Evolutionary conservation across 2,113 vertebrate species (phyloP).

Genomic region (Mormoops blainvillei): DNA sequence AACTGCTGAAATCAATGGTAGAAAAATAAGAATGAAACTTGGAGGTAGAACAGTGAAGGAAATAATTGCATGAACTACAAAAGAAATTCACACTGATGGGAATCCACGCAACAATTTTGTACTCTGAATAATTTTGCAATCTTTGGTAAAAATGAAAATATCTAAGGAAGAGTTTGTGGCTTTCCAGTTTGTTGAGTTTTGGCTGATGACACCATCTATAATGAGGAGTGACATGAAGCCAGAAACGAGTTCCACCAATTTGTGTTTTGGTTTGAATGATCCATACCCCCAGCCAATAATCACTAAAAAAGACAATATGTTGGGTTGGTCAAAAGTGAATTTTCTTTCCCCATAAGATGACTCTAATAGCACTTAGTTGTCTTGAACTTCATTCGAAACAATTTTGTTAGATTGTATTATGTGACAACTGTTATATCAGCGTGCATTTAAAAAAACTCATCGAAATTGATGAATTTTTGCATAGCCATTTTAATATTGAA

Average conservation of each 20-base stretch:
- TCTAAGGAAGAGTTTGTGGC: background rate
- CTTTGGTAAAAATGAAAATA: background rate
- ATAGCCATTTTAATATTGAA: too few species aligned
- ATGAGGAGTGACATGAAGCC: background rate
- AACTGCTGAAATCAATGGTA: background rate
- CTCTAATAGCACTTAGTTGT: too few species aligned
- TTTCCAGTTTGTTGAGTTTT: background rate
- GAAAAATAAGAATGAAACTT: background rate
- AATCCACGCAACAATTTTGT: background rate
- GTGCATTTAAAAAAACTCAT: too few species aligned
- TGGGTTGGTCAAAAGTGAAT: too few species aligned
- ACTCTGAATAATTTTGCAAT: background rate
- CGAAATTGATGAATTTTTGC: too few species aligned
- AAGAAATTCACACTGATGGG: background rate
- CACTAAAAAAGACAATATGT: background rate
- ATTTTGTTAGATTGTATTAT: too few species aligned
- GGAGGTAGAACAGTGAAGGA: background rate
- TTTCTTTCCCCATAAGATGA: too few species aligned
- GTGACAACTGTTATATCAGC: too few species aligned
- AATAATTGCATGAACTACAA: background rate
- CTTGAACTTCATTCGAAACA: too few species aligned
- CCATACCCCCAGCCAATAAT: background rate
- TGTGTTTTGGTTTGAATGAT: background rate
- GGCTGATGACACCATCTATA: background rate
- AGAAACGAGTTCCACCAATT: background rate